These are phyloP conservation scores for Cenopis cana DNA, from an alignment of 2,888 invertebrate genomes.

Conservation along the genomic window DNA sequence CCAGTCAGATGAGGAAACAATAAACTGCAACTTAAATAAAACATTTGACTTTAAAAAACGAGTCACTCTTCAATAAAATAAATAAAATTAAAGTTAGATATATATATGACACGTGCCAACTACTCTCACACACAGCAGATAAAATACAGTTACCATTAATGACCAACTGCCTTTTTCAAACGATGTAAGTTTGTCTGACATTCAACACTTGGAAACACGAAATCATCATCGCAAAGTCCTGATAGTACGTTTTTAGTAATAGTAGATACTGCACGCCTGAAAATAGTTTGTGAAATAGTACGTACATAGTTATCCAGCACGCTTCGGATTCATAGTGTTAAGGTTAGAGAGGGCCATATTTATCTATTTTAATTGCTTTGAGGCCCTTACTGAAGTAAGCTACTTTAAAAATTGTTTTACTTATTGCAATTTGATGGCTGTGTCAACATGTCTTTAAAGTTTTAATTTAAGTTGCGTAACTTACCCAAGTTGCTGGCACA, in stretches of 20 bases:
- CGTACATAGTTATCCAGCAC: constrained; percentile 44
- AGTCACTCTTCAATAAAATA: not conserved
- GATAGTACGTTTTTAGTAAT: constrained; percentile 24
- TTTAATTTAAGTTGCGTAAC: not conserved
- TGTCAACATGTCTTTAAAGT: not conserved
- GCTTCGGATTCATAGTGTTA: constrained; percentile 42
- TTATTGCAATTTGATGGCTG: not conserved
- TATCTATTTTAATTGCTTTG: constrained; percentile 4
- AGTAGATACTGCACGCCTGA: constrained; percentile 46
- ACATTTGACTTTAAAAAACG: not conserved
- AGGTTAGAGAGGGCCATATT: constrained; percentile 44
- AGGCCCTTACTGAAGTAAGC: not conserved
- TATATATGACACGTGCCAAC: not conserved
- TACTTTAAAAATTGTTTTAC: not conserved
- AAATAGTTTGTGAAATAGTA: constrained; percentile 36
- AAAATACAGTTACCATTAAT: constrained; percentile 7
- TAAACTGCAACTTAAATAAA: constrained; percentile 8
- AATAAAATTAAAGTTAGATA: not conserved
- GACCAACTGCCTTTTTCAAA: not conserved
- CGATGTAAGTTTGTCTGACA: not conserved
- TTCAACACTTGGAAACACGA: constrained; percentile 2
- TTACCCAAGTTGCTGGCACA: too few relatives aligned
- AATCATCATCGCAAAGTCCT: not conserved
- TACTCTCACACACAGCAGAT: not conserved
- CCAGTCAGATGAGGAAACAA: constrained; percentile 6